Conservation (phyloP, 2,797 vertebrate genomes). For the Nasua narica region DNA sequence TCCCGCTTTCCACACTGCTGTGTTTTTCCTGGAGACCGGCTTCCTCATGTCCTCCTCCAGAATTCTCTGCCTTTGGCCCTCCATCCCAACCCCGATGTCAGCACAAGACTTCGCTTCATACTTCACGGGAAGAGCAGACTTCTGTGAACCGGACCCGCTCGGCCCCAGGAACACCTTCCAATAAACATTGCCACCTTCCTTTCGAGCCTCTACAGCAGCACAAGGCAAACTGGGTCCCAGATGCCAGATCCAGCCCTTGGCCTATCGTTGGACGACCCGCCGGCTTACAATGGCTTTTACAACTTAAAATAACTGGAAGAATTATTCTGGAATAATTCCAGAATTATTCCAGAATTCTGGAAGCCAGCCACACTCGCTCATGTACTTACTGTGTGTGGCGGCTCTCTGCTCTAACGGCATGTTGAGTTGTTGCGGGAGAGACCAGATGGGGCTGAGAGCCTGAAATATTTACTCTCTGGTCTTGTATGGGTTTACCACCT, state of each 20-base stretch:
- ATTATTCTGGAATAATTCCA: too few species aligned
- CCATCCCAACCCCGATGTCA: neutral
- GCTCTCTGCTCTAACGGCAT: neutral
- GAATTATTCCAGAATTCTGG: too few species aligned
- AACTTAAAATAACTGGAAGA: slow-evolving; percentile 26
- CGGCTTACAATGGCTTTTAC: neutral
- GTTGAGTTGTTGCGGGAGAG: neutral
- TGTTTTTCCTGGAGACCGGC: neutral
- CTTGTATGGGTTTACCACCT: neutral
- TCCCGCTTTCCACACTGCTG: neutral
- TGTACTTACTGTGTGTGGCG: neutral
- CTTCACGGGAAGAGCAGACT: neutral
- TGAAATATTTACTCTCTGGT: neutral
- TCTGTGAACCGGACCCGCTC: neutral
- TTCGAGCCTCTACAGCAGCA: neutral
- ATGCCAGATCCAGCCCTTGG: neutral
- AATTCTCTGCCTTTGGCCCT: neutral
- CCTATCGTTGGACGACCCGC: neutral
- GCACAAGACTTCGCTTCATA: neutral
- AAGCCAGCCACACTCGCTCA: neutral
- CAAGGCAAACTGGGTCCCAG: rapidly evolving
- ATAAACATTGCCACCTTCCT: neutral
- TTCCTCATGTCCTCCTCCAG: neutral
- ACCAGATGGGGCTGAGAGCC: neutral
- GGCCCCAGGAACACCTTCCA: neutral